These are phyloP conservation scores for Crambe crambe DNA, from an alignment of 37 sponge, comb jelly and placozoan species.

Conservation along the genomic window DNA sequence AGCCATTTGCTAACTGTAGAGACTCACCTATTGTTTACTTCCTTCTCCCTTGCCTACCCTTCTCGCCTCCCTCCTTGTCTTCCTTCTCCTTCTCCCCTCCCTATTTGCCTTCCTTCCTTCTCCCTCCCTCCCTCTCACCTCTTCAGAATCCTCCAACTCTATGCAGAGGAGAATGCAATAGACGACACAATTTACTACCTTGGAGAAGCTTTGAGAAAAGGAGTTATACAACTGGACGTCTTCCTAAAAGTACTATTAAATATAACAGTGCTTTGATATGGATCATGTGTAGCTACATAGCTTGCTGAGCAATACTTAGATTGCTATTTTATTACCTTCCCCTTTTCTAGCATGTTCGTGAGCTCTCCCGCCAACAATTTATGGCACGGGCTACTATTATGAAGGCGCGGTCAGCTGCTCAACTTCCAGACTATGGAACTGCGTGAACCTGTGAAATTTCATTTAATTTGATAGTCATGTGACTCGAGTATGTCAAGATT, in stretches of 20 bases:
- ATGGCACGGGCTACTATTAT: slow-evolving; percentile 91
- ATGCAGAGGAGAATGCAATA: slow-evolving; percentile 96
- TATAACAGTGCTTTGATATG: neutral
- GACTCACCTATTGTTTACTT: neutral
- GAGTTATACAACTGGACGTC: slow-evolving; percentile 81
- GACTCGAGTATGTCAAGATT: too few relatives aligned
- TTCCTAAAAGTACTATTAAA: slow-evolving; percentile 82
- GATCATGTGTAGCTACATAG: neutral
- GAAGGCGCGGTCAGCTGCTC: slow-evolving; percentile 85
- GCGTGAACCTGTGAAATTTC: neutral
- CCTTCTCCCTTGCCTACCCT: neutral
- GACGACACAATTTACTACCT: slow-evolving; percentile 98
- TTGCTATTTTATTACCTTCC: neutral
- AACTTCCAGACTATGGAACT: slow-evolving; percentile 63
- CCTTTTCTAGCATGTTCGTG: slow-evolving; percentile 78
- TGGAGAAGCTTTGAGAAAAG: slow-evolving; percentile 93
- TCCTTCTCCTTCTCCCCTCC: neutral
- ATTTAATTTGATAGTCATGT: too few relatives aligned
- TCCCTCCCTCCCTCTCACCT: neutral
- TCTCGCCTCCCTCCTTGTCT: neutral
- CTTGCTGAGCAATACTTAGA: too few relatives aligned
- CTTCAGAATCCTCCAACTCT: slow-evolving; percentile 82
- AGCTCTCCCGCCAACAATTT: slow-evolving; percentile 93
- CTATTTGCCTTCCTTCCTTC: neutral
- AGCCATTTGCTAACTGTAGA: neutral